These are phyloP conservation scores for Chaitophorus viminalis DNA, from an alignment of 2,888 invertebrate genomes.

Conservation along the genomic window DNA sequence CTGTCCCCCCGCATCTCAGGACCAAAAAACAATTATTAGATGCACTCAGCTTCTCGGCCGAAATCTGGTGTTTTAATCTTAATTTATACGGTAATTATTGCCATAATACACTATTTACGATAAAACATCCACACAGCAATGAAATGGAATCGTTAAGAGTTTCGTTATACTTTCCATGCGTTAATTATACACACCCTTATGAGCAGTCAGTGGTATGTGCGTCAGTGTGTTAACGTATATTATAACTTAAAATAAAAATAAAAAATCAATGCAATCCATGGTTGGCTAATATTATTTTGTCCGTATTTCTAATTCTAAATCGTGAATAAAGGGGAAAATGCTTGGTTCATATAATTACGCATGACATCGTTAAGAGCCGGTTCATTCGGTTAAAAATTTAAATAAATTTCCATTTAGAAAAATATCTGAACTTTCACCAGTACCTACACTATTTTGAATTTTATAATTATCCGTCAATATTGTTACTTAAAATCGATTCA, in stretches of 20 bases:
- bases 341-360: background rate
- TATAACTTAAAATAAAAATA: background rate
- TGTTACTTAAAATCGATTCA: constrained; percentile 20
- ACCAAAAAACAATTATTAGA: constrained; percentile 14
- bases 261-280: background rate
- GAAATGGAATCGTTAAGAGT: background rate
- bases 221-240: background rate
- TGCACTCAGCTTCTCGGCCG: background rate
- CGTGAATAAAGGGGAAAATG: background rate
- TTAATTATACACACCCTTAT: background rate
- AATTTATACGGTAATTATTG: constrained; percentile 1
- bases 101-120: background rate
- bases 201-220: background rate
- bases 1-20: too few relatives aligned
- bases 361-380: background rate
- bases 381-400: background rate
- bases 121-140: background rate
- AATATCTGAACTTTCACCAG: constrained; percentile 21
- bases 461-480: background rate
- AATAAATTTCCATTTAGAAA: constrained; percentile 20
- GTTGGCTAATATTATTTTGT: background rate
- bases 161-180: background rate
- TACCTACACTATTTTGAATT: background rate
- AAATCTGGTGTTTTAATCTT: background rate
- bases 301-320: background rate